Evolutionary conservation across 2,888 invertebrate genomes (phyloP).

Genomic region (Dolomedes plantarius): DNA sequence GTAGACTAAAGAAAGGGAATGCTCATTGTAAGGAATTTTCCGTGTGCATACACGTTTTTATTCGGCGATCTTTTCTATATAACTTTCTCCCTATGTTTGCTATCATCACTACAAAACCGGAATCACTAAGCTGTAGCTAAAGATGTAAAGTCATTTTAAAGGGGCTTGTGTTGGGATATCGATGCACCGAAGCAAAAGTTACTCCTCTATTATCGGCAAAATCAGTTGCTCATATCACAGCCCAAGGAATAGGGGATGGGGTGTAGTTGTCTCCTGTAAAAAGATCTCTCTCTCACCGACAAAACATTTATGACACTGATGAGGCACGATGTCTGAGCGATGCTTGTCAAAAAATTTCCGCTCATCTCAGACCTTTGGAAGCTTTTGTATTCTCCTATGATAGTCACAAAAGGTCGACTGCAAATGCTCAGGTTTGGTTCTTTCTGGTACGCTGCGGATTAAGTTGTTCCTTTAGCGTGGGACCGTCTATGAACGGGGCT

Average conservation of each 20-base stretch:
- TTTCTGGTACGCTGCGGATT: slow-evolving; percentile 30
- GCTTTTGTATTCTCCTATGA: slow-evolving; percentile 41
- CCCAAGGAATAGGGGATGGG: neutral
- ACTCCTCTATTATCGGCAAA: neutral
- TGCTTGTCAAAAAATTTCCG: slow-evolving; percentile 56
- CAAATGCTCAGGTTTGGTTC: slow-evolving; percentile 1
- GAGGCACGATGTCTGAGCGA: slow-evolving; percentile 42
- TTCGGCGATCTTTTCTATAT: neutral
- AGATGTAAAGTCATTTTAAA: neutral
- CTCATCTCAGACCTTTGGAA: slow-evolving; percentile 28
- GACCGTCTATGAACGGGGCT: slow-evolving; percentile 30
- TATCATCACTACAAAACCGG: neutral
- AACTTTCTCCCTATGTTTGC: slow-evolving; percentile 10
- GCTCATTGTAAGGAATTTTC: too few relatives aligned
- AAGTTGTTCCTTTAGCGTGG: slow-evolving; percentile 68
- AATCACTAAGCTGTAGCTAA: neutral
- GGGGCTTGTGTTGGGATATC: neutral
- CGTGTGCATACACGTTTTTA: too few relatives aligned
- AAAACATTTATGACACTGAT: slow-evolving; percentile 59
- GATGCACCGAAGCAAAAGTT: neutral
- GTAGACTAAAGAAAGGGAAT: too few relatives aligned
- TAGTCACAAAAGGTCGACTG: slow-evolving; percentile 29
- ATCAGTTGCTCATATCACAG: slow-evolving; percentile 13
- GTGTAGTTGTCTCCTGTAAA: neutral
- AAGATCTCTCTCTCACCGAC: slow-evolving; percentile 37